Evolutionary conservation across 2,888 invertebrate species (phyloP), one percentile per base, ranked within the genome.

Genomic region (Laspeyria flexula): DNA sequence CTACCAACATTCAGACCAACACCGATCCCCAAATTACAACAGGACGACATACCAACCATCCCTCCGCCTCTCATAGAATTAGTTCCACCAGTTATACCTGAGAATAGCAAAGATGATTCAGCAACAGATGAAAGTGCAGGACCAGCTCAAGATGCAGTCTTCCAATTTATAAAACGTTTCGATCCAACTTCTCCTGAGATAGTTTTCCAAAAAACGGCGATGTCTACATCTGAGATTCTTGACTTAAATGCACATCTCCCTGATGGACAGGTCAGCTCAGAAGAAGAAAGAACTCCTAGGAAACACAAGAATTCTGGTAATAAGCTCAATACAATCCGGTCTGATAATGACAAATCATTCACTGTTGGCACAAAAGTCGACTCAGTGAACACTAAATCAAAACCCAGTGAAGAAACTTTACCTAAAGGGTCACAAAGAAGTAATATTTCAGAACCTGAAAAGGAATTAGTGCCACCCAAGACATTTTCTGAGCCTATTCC

Each of bases 391-490:
- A 71, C 73, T 0, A 87, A 92, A 59, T 60, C 84, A 2, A 38
- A 40, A 29, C 42, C 74, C 18, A 56, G 69, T 1, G 60, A 65
- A 43, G 62, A 60, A 31, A 10, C 12, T 23, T 5, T 11, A 15
- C 1, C 55, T 6, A 41, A 56, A 21, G 27, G n/a, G 2, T 42
- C 52, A 10, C 61, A 49, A 0, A 60, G 48, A 4, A 52, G 43
- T 0, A 57, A 64, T 1, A 56, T 85, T 1, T 67, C 74, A 1
- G 73, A 71, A 2, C 90, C 88, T 10, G 77, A 77, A 3, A 79
- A 57, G 53, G 88, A 90, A 9, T 71, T 95, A 0, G 60, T 92
- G n/a, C 94, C 94, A 0, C 95, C 95, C 0, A 93, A 93, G 57
- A 76, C 76, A 0, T 90, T 93, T 11, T 86, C 85, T 49, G 77